Conservation (phyloP, 2,888 invertebrate genomes). For the Bursaphelenchus okinawaensis region DNA sequence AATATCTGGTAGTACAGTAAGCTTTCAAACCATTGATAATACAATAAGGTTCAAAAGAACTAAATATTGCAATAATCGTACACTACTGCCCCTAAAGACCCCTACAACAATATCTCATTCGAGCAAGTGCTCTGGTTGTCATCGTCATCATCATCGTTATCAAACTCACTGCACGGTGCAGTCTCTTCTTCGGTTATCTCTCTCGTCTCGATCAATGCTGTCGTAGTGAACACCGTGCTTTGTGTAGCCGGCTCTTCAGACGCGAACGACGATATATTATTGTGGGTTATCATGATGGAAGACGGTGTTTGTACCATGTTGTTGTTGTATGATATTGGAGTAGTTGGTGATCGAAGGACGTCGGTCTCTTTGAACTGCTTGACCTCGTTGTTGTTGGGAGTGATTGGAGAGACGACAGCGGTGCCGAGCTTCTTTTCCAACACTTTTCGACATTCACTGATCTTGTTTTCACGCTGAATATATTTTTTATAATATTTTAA, state of each 20-base stretch:
- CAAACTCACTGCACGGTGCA: background rate
- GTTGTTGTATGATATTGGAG: slow-evolving; percentile 1
- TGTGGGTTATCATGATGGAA: slow-evolving; percentile 4
- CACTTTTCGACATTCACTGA: slow-evolving; percentile 34
- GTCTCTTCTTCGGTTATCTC: slow-evolving; percentile 5
- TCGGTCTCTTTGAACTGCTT: slow-evolving; percentile 7
- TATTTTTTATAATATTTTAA: background rate
- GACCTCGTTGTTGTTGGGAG: background rate
- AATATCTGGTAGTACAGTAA: too few species aligned
- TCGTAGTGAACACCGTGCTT: slow-evolving; percentile 16
- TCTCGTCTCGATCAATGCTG: slow-evolving; percentile 17
- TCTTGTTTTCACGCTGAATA: slow-evolving; percentile 32
- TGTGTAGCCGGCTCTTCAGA: slow-evolving; percentile 18
- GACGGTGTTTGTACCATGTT: slow-evolving; percentile 7
- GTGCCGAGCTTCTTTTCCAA: slow-evolving; percentile 21
- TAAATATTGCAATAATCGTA: too few species aligned
- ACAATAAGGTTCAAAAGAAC: too few species aligned
- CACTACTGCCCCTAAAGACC: too few species aligned
- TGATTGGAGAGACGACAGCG: slow-evolving; percentile 1
- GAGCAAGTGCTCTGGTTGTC: background rate
- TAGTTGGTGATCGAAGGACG: slow-evolving; percentile 1
- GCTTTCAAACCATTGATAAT: too few species aligned
- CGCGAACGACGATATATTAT: slow-evolving; percentile 15
- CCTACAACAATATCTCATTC: background rate
- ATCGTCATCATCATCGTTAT: background rate